A percentile compares a stretch with the other conserved stretches of the same genome.
These are phyloP conservation scores for Mus spicilegus DNA, from an alignment of 2,113 vertebrate species.

Conservation along the genomic window DNA sequence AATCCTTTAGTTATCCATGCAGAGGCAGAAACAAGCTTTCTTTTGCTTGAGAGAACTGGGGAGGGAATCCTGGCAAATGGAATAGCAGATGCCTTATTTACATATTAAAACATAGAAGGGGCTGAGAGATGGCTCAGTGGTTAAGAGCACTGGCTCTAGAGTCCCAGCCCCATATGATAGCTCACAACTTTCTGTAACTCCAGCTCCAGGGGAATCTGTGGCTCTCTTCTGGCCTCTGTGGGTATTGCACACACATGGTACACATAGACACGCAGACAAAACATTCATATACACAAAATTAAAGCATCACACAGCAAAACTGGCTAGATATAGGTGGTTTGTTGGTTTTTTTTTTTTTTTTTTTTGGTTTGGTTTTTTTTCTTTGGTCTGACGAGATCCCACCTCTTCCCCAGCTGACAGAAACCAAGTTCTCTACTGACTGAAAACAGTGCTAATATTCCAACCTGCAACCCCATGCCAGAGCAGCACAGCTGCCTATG, in stretches of 20 bases:
- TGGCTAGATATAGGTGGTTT: too few relatives aligned
- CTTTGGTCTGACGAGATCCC: neutral
- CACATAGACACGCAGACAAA: neutral
- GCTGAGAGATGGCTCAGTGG: neutral
- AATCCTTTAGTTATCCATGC: neutral
- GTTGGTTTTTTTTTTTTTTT: too few relatives aligned
- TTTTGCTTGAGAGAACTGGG: neutral
- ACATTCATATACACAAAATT: neutral
- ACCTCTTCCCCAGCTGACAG: neutral
- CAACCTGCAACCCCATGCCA: neutral
- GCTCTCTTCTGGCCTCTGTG: neutral
- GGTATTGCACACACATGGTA: neutral
- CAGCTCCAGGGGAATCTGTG: neutral
- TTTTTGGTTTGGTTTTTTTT: too few relatives aligned
- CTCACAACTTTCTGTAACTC: neutral
- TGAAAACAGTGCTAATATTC: accelerated
- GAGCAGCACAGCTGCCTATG: accelerated
- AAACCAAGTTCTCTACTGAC: accelerated
- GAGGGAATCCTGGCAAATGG: neutral
- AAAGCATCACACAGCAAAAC: neutral
- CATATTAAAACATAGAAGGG: neutral
- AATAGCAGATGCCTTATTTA: neutral
- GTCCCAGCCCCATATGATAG: neutral
- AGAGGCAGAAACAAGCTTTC: neutral
- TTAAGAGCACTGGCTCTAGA: neutral